A percentile compares a stretch with the other conserved stretches of the same genome.
These are phyloP conservation scores for Spea multiplicata DNA, from an alignment of 2,113 vertebrate species.

Conservation along the genomic window DNA sequence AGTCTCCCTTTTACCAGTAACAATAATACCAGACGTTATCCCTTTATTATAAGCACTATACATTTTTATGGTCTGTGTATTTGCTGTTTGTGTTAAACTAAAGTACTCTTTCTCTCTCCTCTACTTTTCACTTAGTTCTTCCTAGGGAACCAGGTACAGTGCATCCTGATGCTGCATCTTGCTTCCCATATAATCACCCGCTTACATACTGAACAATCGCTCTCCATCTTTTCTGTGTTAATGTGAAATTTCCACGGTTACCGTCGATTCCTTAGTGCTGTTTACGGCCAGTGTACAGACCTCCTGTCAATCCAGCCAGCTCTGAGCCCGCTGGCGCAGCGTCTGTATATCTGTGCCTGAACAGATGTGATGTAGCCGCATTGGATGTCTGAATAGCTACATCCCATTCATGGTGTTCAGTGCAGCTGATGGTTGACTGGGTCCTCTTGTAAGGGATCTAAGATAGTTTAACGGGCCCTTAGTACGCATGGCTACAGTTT, in stretches of 20 bases:
- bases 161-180: conserved; percentile 54
- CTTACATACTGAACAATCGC: background rate
- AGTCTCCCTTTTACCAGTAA: too few relatives aligned
- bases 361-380: background rate
- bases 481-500: too few relatives aligned
- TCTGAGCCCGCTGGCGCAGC: background rate
- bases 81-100: conserved; percentile 20
- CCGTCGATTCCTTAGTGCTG: background rate
- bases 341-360: conserved; percentile 12
- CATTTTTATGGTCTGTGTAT: conserved; percentile 43
- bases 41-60: background rate
- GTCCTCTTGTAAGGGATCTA: conserved; percentile 1
- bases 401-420: conserved; percentile 1
- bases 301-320: background rate
- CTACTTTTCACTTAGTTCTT: conserved; percentile 86
- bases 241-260: conserved; percentile 11
- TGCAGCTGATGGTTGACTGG: conserved; percentile 24
- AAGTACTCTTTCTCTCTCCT: conserved; percentile 57
- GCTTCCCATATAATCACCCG: conserved; percentile 28
- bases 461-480: too few relatives aligned
- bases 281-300: conserved; percentile 1
- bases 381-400: background rate
- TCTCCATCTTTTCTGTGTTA: background rate
- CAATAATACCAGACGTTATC: too few relatives aligned
- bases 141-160: conserved; percentile 99